Percentiles rank a stretch among this genome's conserved stretches.
phyloP scores from a whole-genome alignment of 2,113 vertebrate species.

The Dasypus novemcinctus region DNA sequence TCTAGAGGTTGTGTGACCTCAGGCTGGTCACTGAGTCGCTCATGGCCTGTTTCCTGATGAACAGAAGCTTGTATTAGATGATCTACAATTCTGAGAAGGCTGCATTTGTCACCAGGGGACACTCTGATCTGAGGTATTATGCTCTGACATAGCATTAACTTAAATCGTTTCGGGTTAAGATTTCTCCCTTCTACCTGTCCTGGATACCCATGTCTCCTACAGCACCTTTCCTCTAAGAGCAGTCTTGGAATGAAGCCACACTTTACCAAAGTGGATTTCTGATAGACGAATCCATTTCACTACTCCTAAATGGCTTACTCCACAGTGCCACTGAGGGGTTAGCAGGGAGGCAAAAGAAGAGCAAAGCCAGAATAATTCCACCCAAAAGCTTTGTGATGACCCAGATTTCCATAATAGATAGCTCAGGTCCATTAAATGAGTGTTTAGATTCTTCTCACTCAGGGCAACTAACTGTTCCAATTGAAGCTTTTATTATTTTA shows the following conservation, averaged over 20 bases:
- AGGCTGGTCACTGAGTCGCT: not conserved
- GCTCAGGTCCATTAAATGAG: not conserved
- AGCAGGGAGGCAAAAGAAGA: not conserved
- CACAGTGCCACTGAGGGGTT: not conserved
- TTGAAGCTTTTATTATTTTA: constrained; percentile 46
- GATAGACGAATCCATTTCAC: not conserved
- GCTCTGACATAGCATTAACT: not conserved
- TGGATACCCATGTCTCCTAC: not conserved
- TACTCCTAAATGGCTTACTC: not conserved
- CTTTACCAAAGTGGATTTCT: not conserved
- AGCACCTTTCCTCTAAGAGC: not conserved
- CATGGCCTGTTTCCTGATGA: not conserved
- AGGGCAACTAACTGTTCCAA: not conserved
- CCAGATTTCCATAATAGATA: not conserved
- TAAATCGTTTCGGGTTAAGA: not conserved
- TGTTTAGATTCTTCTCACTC: constrained; percentile 10
- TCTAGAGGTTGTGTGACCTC: not conserved
- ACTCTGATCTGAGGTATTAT: not conserved
- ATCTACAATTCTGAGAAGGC: not conserved
- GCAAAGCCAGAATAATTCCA: not conserved
- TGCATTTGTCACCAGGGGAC: not conserved
- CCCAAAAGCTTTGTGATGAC: not conserved
- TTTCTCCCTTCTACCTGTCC: not conserved
- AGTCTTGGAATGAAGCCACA: not conserved
- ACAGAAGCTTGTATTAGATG: not conserved